Evolutionary conservation across 2,888 invertebrate species (phyloP), one percentile per base, ranked within the genome.

Genomic region (Chironomus tentans): DNA sequence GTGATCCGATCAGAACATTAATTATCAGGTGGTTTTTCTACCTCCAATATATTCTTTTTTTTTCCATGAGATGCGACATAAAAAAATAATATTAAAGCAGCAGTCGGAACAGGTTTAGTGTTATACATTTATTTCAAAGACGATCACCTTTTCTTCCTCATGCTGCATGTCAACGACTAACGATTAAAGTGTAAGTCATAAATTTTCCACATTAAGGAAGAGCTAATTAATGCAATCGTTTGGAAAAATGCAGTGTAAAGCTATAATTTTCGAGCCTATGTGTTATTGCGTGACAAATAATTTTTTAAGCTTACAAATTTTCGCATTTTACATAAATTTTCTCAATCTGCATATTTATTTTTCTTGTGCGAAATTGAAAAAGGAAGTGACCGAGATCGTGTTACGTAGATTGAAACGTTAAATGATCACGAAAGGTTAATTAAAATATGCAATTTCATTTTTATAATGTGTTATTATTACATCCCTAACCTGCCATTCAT

Each of bases 1-100:
- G 18, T 24, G 65, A 65, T 65, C 24, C 21, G 28, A 38, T 38
- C 38, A n/a, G 12, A 56, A 28, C 72, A 62, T 73, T 38, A 73
- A 73, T 73, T 73, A 73, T 73, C 72, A 73, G 72, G 72, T 73
- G 72, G 46, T 73, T 73, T 73, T 73, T 65, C 65, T 15, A 18
- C 56, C 56, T 56, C 3, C 50, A 50, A 15, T 50, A 47, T 3
- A 15, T 18, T 15, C 62, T 62, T 15, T 10, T 10, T 21, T 22
- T 21, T 6, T 6, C 7, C 2, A n/a, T n/a, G n/a, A n/a, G n/a
- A n/a, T 24, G 24, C 65, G 65, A 65, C 65, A 65, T 24, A 65
- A 15, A n/a, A 28, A 28, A 28, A 28, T n/a, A n/a, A n/a, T 28
- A 28, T 38, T 38, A 38, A 38, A 38, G 38, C n/a, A n/a, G 2